Evolutionary conservation across 1,140 invertebrate species (phyloP), one percentile per base, ranked within the genome.

Genomic region (Drosophila pseudoananassae): DNA sequence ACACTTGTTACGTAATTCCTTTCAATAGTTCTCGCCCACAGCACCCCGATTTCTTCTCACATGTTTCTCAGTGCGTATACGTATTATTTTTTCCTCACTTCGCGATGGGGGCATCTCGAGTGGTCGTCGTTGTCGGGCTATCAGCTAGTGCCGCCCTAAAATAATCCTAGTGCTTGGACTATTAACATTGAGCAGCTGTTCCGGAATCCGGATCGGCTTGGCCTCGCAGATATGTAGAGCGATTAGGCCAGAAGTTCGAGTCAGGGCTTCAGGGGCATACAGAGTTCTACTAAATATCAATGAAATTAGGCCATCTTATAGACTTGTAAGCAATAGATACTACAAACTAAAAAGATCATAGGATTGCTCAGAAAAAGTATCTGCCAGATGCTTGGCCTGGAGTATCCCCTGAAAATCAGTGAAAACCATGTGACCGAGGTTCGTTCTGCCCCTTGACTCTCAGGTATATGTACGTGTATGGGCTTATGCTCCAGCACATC

Each of bases 1-100:
- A 88, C 66, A 65, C 45, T 68, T 78, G 65, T 85, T 88, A 88
- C 76, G 78, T 72, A 85, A 85, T 74, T 59, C 25, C 59, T 63
- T 71, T 77, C 52, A 76, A 76, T 76, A 68, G 73, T 68, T 66
- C 45, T 50, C 38, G 33, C 27, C 31, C 25, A 27, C 25, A 27
- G 25, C 25, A 27, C 40, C 27, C 47, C 40, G 50, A 47, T 50
- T 14, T 40, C n/a, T 55, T 68, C 68, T 54, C 65, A 36, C 61
- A 54, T 68, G 36, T 29, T 40, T 51, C 50, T n/a, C 15, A 25
- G 33, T 33, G 33, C 65, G 63, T 64, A 68, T 47, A 23, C 17
- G 50, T 75, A 65, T 53, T 56, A 73, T 73, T 49, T 40, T n/a
- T n/a, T 23, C 17, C 43, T 45, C 36, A 40, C n/a, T 38, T 50